Percentiles rank a stretch among this genome's conserved stretches.
phyloP scores from a whole-genome alignment of 2,888 invertebrate species.

The Sialis lutaria region DNA sequence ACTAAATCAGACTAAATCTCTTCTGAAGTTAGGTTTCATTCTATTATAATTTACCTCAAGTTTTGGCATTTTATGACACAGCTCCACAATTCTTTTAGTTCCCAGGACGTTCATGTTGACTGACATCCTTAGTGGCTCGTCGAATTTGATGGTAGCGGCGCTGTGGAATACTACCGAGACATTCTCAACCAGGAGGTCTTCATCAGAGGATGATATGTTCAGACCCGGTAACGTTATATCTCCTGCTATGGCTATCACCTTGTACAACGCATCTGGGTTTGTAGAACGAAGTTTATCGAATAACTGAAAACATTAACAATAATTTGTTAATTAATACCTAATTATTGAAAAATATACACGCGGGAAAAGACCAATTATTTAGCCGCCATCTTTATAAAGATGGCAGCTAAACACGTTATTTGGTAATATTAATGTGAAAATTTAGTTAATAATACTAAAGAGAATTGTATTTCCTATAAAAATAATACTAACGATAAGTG shows the following conservation, averaged over 20 bases:
- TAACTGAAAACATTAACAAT: conserved; percentile 24
- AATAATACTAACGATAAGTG: too few species aligned
- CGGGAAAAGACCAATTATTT: too few species aligned
- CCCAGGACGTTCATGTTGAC: conserved; percentile 62
- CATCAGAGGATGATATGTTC: conserved; percentile 34
- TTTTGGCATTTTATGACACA: conserved; percentile 50
- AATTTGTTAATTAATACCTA: conserved; percentile 2
- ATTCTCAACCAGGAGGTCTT: conserved; percentile 32
- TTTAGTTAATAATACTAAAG: too few species aligned
- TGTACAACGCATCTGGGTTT: conserved; percentile 37
- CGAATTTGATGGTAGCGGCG: conserved; percentile 68
- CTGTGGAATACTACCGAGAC: conserved; percentile 67
- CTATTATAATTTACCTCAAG: conserved; percentile 33
- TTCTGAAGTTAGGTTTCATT: not conserved
- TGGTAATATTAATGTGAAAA: too few species aligned
- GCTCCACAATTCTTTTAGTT: conserved; percentile 46
- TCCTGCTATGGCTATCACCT: conserved; percentile 44
- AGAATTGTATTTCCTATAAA: too few species aligned
- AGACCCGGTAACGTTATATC: conserved; percentile 41
- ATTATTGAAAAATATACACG: too few species aligned
- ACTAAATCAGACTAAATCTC: not conserved
- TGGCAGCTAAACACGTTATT: too few species aligned
- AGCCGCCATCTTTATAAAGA: too few species aligned
- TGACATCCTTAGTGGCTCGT: conserved; percentile 53
- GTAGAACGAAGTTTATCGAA: conserved; percentile 40